Evolutionary conservation across 2,797 vertebrate genomes (phyloP), one percentile per base, ranked within the genome.

Genomic region (Chromobotia macracanthus): DNA sequence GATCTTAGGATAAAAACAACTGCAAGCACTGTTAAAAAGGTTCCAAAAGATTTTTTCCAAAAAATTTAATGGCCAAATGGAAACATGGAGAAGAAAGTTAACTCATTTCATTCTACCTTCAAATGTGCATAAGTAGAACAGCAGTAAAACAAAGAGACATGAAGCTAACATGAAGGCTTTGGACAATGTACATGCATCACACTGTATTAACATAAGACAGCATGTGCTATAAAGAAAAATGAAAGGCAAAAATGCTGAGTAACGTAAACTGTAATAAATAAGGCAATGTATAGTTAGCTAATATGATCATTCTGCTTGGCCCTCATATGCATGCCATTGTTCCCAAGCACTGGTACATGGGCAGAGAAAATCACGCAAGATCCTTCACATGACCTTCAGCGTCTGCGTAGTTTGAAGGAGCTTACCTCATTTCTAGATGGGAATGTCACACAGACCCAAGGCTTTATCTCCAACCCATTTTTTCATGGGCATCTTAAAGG

Each of bases 401-500:
- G 70, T 83, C 81, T 83, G 80, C 72, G 25, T 61, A 75, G 81
- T 81, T 66, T 82, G 68, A 72, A 75, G 64, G 58, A 70, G 76
- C 51, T 72, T 79, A 74, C 72, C 68, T 68, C 63, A 56, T 55
- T 84, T 83, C 84, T 51, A 51, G 23, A 25, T 68, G 80, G 77
- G 77, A 82, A 84, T 86, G 79, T 86, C 81, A 84, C 19, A 18
- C 67, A 81, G 77, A 81, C 83, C 60, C 44, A 13, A 70, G 70
- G 65, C 79, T 82, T 86, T 81, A 80, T 84, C 81, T 81, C 50
- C 51, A 81, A 53, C 66, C 21, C 72, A 77, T 72, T 73, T 77
- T 84, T 86, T 84, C 81, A 84, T 82, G 74, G 82, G 70, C 81
- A 80, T 83, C 81, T 84, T 83, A 80, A 80, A 80, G 70, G 51